Base-by-base conservation (phyloP, 2,888 invertebrate species). In the Eristalinus aeneus region DNA sequence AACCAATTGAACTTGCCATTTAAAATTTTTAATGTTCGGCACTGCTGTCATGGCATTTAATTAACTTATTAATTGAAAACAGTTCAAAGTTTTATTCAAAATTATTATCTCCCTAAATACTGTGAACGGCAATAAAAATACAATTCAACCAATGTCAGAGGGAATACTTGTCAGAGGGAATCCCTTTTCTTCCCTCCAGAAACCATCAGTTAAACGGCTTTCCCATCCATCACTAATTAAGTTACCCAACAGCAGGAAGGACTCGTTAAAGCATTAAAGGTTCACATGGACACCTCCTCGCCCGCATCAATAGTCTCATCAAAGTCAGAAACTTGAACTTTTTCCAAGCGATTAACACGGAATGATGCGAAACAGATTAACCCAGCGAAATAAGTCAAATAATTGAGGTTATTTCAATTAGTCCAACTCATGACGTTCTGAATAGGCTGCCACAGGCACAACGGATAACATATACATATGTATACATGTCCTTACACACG, bases 381-480 rank as follows among this genome's bases (percentile, higher is more conserved):
- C 79, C 36, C 79, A 16, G 12, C 78, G 46, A 78, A 78, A 65
- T 63, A 53, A 31, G 64, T 77, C 69, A 71, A 79, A 73, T 73
- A 53, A 73, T 73, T 79, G 67, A 63, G 79, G 79, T 79, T 79
- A 73, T 79, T 79, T 79, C 79, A 79, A 79, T 79, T 79, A 79
- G 72, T 63, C 32, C 32, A 20, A 39, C 63, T 58, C 64, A n/a
- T 60, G 78, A 54, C 39, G 23, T 68, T 34, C 72, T 79, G 68
- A 68, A 79, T 79, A 67, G 79, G 67, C 68, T 56, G 73, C 73
- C 34, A 61, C 61, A 68, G 68, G 73, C 79, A 73, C 36, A 68
- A 16, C 60, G 46, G 36, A 56, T 22, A 23, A 23, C 56, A 23
- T 46, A 12, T 8, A 16, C 16, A 16, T 23, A 56, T 11, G 11